Evolutionary conservation across 2,888 invertebrate genomes (phyloP).

Genomic region (Caenorhabditis sinica): DNA sequence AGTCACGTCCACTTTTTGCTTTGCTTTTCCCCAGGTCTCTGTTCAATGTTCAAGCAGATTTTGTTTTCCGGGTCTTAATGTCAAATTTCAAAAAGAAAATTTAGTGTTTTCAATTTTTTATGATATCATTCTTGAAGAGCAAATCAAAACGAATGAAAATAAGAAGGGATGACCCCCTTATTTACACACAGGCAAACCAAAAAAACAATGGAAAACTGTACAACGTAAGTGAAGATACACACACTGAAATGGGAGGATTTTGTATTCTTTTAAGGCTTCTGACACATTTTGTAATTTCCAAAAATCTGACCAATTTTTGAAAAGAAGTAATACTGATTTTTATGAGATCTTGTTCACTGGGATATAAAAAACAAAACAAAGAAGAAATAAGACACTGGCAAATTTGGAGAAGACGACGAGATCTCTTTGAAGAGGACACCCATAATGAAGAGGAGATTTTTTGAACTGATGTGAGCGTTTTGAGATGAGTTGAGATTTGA

Average conservation of each 20-base stretch:
- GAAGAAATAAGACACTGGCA: conserved; percentile 4
- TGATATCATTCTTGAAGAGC: background rate
- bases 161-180: background rate
- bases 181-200: conserved; percentile 6
- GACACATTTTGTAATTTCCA: too few species aligned
- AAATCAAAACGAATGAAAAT: background rate
- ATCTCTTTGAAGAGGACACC: background rate
- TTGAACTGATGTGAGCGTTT: background rate
- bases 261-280: too few species aligned
- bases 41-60: too few species aligned
- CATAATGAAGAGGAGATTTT: background rate
- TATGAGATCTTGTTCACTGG: too few species aligned
- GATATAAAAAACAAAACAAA: background rate
- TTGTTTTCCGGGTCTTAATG: too few species aligned
- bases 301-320: too few species aligned
- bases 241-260: background rate
- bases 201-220: conserved; percentile 5
- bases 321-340: too few species aligned
- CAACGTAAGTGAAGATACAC: conserved; percentile 22
- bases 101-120: too few species aligned
- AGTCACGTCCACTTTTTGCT: too few species aligned
- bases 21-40: too few species aligned
- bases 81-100: too few species aligned
- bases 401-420: background rate
- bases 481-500: background rate